Percentiles rank a stretch among this genome's conserved stretches.
phyloP scores from a whole-genome alignment of 2,113 vertebrate species.

The Pseudorectes ferrugineus region DNA sequence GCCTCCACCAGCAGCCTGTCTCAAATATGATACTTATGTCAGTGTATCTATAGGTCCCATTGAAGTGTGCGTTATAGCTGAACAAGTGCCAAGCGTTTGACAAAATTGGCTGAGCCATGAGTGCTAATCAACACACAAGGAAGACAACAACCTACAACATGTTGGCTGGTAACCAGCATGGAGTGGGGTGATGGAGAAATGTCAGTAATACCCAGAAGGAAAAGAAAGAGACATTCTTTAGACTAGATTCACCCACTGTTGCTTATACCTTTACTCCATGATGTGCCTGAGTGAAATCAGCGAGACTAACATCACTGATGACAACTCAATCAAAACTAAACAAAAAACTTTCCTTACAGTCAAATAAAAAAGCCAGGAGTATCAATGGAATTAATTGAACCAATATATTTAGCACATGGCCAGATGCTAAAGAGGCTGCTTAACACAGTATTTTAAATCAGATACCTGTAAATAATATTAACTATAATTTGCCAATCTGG shows the following conservation, averaged over 20 bases:
- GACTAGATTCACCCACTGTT: not conserved
- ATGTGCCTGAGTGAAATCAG: not conserved
- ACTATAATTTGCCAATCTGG: not conserved
- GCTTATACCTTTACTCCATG: not conserved
- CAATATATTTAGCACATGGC: not conserved
- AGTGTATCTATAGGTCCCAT: not conserved
- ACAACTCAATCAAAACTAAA: not conserved
- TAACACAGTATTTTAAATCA: not conserved
- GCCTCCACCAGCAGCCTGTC: not conserved
- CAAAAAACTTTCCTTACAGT: not conserved
- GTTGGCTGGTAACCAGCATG: not conserved
- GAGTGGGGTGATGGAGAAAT: not conserved
- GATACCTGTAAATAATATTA: not conserved
- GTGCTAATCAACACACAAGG: not conserved
- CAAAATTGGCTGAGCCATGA: rapidly evolving
- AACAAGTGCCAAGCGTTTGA: not conserved
- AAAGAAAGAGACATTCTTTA: not conserved
- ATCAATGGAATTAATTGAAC: not conserved
- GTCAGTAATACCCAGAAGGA: not conserved
- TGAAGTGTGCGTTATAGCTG: not conserved
- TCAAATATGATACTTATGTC: not conserved
- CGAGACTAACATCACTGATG: not conserved
- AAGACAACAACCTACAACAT: not conserved
- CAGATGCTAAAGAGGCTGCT: not conserved
- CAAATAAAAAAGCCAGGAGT: not conserved